A percentile compares a stretch with the other conserved stretches of the same genome.
Evolutionary conservation across 1,140 invertebrate genomes (phyloP).

Genomic region (Eubasilissa regina): DNA sequence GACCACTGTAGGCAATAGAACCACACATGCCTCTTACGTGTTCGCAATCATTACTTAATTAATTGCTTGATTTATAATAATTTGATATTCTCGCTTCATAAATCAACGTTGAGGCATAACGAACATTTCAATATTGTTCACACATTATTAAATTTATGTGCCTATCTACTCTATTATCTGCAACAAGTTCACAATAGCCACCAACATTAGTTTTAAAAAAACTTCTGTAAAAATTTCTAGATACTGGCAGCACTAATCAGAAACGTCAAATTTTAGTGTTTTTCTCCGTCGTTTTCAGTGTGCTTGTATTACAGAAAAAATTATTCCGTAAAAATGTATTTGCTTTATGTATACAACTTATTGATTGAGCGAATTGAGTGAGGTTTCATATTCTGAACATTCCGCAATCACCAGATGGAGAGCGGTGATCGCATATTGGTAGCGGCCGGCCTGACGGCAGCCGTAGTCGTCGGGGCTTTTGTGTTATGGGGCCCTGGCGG

Average conservation of each 20-base stretch:
- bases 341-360: not conserved
- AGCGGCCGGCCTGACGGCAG: conserved; percentile 82
- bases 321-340: not conserved
- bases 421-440: conserved; percentile 78
- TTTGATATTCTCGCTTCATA: too few species aligned
- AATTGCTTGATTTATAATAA: too few species aligned
- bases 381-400: not conserved
- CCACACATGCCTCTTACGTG: too few species aligned
- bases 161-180: too few species aligned
- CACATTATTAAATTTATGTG: too few species aligned
- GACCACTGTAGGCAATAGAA: too few species aligned
- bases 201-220: too few species aligned
- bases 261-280: conserved; percentile 41
- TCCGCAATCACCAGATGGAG: conserved; percentile 71
- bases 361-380: not conserved
- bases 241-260: conserved; percentile 14
- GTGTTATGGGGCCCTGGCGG: conserved; percentile 84
- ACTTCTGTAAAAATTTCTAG: too few species aligned
- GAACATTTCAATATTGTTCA: too few species aligned
- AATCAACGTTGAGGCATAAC: too few species aligned
- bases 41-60: too few species aligned
- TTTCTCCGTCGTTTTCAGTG: not conserved
- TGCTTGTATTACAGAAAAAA: not conserved
- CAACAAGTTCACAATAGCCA: too few species aligned
- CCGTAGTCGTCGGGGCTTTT: conserved; percentile 83